Evolutionary conservation across 1,140 invertebrate species (phyloP), one percentile per base, ranked within the genome.

Genomic region (Thaumetopoea pityocampa): DNA sequence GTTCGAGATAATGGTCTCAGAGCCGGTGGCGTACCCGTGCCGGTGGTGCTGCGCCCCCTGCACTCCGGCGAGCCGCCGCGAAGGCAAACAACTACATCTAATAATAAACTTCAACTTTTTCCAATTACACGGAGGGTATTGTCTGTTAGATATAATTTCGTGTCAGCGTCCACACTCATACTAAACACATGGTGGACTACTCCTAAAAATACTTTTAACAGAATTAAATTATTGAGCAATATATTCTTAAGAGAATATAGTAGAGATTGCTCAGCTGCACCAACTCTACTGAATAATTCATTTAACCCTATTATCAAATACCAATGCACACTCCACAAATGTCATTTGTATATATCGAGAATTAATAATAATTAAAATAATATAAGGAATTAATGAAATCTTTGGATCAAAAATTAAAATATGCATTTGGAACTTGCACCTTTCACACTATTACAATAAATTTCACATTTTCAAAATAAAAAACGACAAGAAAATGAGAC

Each of bases 211-310:
- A 74, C 72, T 69, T 69, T 72, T 69, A 81, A 81, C 70, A 77
- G 70, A 81, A 79, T 77, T 72, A 78, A 78, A 82, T 70, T 68
- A 80, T 83, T 83, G 79, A 83, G 79, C 79, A 83, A 83, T 78
- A 79, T 80, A 79, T 79, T 73, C 72, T 40, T 81, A 77, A 68
- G 66, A 79, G 72, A 83, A 83, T 83, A 81, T 72, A 73, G 65
- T 79, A 83, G 74, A 83, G 72, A 77, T 76, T 79, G 73, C 76
- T 79, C 76, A 65, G 76, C 69, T 83, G 79, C 79, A 79, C 79
- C 76, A 76, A 79, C 67, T 69, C 73, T 79, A 80, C 72, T 57
- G 68, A 78, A 73, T 68, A 67, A 71, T 51, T 67, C 62, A 66
- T 64, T 59, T 65, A 68, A 74, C 61, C 48, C 72, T 78, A 81